A percentile compares a stretch with the other conserved stretches of the same genome.
These are phyloP conservation scores for Tenualosa thibaudeaui DNA, from an alignment of 2,797 vertebrate species.

Conservation along the genomic window DNA sequence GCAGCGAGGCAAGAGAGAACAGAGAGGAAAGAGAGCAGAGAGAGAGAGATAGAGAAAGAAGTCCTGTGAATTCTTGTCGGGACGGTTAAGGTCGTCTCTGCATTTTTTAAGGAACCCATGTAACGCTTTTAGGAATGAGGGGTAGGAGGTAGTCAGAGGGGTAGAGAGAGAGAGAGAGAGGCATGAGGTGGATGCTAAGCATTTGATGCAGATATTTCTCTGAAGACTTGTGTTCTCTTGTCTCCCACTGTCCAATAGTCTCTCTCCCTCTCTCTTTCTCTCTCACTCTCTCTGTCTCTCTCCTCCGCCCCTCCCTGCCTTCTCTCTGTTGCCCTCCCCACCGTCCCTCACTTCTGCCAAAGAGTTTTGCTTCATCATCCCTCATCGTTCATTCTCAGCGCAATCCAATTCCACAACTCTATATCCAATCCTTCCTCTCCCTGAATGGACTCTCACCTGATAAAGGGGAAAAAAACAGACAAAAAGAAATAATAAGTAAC, in stretches of 20 bases:
- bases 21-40: conserved; percentile 29
- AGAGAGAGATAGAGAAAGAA: not conserved
- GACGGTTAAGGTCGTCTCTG: not conserved
- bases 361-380: conserved; percentile 50
- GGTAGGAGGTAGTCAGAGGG: conserved; percentile 15
- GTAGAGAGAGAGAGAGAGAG: not conserved
- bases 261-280: not conserved
- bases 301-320: conserved; percentile 11
- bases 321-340: not conserved
- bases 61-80: not conserved
- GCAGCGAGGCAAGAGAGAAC: not conserved
- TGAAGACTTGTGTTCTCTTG: conserved; percentile 46
- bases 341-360: conserved; percentile 32
- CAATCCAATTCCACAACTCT: not conserved
- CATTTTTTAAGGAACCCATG: not conserved
- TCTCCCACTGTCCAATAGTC: not conserved
- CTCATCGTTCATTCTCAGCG: conserved; percentile 14
- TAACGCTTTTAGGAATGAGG: not conserved
- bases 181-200: conserved; percentile 37
- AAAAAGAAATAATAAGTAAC: too few species aligned
- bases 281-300: conserved; percentile 3
- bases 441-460: not conserved
- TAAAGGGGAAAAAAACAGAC: not conserved
- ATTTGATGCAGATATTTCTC: conserved; percentile 41
- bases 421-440: not conserved